Evolutionary conservation across 1,140 invertebrate genomes (phyloP).

Genomic region (Hesperophylax magnus): DNA sequence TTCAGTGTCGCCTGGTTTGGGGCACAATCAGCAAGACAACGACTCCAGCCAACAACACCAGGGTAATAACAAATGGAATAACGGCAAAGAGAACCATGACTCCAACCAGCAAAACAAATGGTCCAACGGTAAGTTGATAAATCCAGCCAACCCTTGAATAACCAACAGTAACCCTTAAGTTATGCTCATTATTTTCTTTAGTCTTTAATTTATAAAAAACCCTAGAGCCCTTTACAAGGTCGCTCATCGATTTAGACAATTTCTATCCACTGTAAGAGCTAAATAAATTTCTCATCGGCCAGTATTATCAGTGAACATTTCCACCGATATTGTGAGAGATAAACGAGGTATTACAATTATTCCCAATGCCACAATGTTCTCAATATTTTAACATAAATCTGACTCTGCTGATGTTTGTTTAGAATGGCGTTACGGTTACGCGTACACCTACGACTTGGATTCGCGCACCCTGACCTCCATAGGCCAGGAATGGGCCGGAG

Average conservation of each 20-base stretch:
- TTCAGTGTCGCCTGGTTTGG: constrained; percentile 3
- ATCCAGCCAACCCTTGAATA: background rate
- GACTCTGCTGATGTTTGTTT: background rate
- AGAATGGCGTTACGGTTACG: constrained; percentile 70
- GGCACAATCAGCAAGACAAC: background rate
- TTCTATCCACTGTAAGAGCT: background rate
- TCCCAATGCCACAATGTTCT: background rate
- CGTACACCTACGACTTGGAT: constrained; percentile 74
- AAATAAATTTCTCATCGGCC: background rate
- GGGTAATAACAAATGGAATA: background rate
- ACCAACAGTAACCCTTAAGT: background rate
- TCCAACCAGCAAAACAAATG: background rate
- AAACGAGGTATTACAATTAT: background rate
- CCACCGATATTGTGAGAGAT: background rate
- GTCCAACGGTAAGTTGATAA: background rate
- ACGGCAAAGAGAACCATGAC: background rate
- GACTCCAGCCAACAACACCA: background rate
- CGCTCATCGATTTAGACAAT: no score
- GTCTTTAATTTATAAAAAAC: no score
- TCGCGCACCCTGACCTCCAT: constrained; percentile 71
- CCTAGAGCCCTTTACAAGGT: no score
- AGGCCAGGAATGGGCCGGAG: constrained; percentile 70
- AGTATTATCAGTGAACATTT: background rate
- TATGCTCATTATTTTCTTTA: background rate
- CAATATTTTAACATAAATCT: background rate